These are phyloP conservation scores for Schlechtendalia chinensis DNA, from an alignment of 1,140 invertebrate species.

Conservation along the genomic window DNA sequence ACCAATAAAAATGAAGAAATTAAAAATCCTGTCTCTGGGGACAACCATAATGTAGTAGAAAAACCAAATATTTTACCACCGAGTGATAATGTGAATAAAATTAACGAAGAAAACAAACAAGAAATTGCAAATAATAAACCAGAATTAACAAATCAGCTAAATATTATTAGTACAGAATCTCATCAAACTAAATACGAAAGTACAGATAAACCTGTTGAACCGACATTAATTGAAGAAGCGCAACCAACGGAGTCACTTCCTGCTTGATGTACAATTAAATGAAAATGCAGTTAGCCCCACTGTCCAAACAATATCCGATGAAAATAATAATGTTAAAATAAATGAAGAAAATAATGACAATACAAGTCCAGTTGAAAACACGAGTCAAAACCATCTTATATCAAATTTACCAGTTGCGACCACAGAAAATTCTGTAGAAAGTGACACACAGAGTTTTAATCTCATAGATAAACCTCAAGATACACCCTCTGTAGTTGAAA, in stretches of 20 bases:
- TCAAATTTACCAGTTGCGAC: not conserved
- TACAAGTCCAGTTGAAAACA: slow-evolving; percentile 34
- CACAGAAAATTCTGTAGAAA: not conserved
- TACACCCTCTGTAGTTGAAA: not conserved
- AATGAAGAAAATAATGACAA: slow-evolving; percentile 25
- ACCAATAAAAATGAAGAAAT: slow-evolving; percentile 47
- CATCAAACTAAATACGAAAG: not conserved
- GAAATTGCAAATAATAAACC: not conserved
- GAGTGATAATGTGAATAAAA: not conserved
- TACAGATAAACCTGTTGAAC: not conserved
- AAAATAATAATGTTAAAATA: slow-evolving; percentile 24
- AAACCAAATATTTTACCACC: not conserved
- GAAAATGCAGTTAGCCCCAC: slow-evolving; percentile 43
- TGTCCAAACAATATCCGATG: slow-evolving; percentile 48
- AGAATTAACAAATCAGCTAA: not conserved
- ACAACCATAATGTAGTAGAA: not conserved
- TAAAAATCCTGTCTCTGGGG: not conserved
- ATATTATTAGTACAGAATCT: not conserved
- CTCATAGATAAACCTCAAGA: not conserved
- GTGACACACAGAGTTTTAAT: not conserved
- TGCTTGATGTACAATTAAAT: slow-evolving; percentile 24
- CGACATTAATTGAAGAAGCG: not conserved
- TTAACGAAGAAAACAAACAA: not conserved
- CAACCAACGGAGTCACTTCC: slow-evolving; percentile 19
- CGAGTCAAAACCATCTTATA: not conserved